These are phyloP conservation scores for Elysia chlorotica DNA, from an alignment of 1,140 invertebrate species.

Conservation along the genomic window DNA sequence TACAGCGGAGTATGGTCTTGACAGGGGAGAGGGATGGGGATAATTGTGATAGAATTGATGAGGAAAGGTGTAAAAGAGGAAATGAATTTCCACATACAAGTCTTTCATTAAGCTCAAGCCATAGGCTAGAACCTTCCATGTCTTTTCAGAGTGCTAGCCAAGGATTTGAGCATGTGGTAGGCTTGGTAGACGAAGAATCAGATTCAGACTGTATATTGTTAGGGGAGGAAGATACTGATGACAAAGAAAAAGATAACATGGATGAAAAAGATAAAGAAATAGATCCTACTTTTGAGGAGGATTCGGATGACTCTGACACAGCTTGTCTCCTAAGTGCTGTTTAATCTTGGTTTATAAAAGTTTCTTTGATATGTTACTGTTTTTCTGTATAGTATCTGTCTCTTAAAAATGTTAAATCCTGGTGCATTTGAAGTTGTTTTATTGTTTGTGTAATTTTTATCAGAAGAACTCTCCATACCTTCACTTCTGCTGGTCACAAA, in stretches of 20 bases:
- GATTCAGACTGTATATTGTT: constrained; percentile 15
- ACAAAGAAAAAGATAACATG: too few relatives aligned
- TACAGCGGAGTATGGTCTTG: neutral
- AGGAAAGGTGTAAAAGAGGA: neutral
- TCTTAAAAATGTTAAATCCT: neutral
- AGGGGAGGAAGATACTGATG: too few relatives aligned
- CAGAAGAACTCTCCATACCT: neutral
- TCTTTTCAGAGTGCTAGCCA: neutral
- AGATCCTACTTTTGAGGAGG: neutral
- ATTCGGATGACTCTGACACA: neutral
- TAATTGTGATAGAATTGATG: neutral
- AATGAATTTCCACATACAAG: neutral
- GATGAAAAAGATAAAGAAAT: neutral
- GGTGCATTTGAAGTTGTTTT: neutral
- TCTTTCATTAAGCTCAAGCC: neutral
- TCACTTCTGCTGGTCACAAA: neutral
- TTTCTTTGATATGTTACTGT: neutral
- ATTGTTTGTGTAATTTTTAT: neutral
- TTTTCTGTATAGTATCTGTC: neutral
- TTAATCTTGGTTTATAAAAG: neutral
- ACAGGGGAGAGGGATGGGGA: neutral
- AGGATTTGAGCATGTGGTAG: neutral
- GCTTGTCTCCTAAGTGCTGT: neutral
- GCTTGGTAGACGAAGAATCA: neutral
- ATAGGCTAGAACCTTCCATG: neutral